A percentile compares a stretch with the other conserved stretches of the same genome.
Evolutionary conservation across 1,140 invertebrate genomes (phyloP).

Genomic region (Megathymus violae): DNA sequence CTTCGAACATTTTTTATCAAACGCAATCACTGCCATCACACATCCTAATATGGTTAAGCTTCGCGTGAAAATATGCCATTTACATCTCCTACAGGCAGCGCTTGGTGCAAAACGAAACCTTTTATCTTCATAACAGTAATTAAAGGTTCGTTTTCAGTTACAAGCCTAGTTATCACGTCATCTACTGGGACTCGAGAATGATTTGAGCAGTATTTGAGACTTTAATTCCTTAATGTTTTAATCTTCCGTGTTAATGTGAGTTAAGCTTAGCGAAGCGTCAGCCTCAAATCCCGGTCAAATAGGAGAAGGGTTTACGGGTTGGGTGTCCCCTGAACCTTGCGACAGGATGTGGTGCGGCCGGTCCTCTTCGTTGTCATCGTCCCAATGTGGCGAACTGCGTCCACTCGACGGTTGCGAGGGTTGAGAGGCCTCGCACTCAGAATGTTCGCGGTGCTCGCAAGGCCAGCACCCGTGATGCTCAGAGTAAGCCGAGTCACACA

Average conservation of each 20-base stretch:
- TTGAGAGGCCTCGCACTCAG: constrained; percentile 59
- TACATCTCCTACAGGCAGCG: constrained; percentile 60
- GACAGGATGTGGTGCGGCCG: constrained; percentile 65
- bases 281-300: constrained; percentile 65
- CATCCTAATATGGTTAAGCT: constrained; percentile 32
- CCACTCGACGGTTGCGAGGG: constrained; percentile 74
- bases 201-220: constrained; percentile 69
- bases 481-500: constrained; percentile 81
- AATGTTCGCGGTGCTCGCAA: constrained; percentile 72
- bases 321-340: constrained; percentile 69
- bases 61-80: constrained; percentile 33
- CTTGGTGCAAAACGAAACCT: constrained; percentile 45
- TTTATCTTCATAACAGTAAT: constrained; percentile 7
- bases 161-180: constrained; percentile 36
- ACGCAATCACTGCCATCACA: constrained; percentile 75
- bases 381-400: constrained; percentile 85
- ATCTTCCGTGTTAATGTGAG: constrained; percentile 25
- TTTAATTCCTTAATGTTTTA: constrained; percentile 7
- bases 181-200: constrained; percentile 27
- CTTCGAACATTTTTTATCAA: constrained; percentile 9
- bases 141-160: constrained; percentile 37
- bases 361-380: constrained; percentile 73
- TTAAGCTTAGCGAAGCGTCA: constrained; percentile 41
- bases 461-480: constrained; percentile 84
- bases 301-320: constrained; percentile 45